A percentile compares a stretch with the other conserved stretches of the same genome.
These are phyloP conservation scores for Streblospio benedicti DNA, from an alignment of 1,140 invertebrate species.

Conservation along the genomic window DNA sequence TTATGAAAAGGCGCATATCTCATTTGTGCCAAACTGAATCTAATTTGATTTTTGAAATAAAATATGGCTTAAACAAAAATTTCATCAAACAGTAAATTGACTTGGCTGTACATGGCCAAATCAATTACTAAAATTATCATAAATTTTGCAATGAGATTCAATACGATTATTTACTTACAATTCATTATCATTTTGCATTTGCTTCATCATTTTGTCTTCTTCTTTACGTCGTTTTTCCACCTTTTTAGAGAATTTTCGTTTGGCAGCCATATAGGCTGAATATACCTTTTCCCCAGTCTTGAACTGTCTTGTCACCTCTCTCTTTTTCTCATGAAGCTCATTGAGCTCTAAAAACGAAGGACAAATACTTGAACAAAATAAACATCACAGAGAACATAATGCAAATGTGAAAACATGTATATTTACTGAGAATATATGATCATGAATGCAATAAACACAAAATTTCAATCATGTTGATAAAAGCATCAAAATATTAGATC, in stretches of 20 bases:
- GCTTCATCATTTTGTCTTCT: slow-evolving; percentile 27
- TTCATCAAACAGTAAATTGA: not conserved
- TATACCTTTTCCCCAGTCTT: slow-evolving; percentile 31
- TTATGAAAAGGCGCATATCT: no score
- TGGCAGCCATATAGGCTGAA: slow-evolving; percentile 23
- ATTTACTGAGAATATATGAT: no score
- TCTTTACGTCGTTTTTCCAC: slow-evolving; percentile 28
- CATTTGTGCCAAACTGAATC: no score
- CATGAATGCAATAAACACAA: no score
- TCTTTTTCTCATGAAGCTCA: slow-evolving; percentile 31
- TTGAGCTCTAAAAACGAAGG: slow-evolving; percentile 33
- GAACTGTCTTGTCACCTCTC: slow-evolving; percentile 28
- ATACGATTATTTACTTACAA: slow-evolving; percentile 8
- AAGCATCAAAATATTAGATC: no score
- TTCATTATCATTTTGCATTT: slow-evolving; percentile 21
- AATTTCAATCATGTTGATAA: no score
- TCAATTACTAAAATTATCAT: not conserved
- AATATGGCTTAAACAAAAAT: no score
- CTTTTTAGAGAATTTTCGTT: slow-evolving; percentile 27
- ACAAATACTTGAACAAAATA: not conserved
- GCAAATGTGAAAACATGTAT: not conserved
- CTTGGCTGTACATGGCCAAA: not conserved
- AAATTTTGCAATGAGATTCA: no score
- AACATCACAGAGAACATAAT: not conserved
- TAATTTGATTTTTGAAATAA: no score